Evolutionary conservation across 2,113 vertebrate genomes (phyloP), one percentile per base, ranked within the genome.

Genomic region (Nyctereutes procyonoides): DNA sequence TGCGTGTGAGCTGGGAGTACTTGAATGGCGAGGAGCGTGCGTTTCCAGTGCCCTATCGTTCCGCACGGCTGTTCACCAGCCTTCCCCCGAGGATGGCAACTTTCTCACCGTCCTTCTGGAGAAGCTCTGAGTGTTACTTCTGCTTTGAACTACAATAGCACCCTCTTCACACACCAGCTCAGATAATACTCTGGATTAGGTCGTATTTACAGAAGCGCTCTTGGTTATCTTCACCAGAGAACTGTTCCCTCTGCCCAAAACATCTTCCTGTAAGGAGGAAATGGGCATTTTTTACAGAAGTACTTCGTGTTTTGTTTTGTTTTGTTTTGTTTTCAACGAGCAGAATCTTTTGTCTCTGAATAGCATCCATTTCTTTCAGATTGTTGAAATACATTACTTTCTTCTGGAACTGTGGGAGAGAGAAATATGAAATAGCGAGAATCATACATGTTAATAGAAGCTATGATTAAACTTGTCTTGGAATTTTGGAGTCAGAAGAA

Each of bases 401-500:
- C 53, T 88, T 82, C 83, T 6, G 15, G 85, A 65, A 91, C 88
- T 51, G 82, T 76, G 89, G 67, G 69, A 62, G 74, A 63, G 80
- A 82, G 88, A n/a, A n/a, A 80, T 55, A 65, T 51, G 93, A 80
- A 90, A 82, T 69, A 16, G 79, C 35, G 58, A 51, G 90, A 92
- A 16, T 43, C 58, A 0, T 51, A 12, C 67, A 3, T 48, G 62
- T 80, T 83, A 92, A 69, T 69, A 86, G 79, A 32, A 77, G 62
- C 80, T 65, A n/a, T 71, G 63, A 89, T 58, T 74, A 83, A 88
- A 43, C 90, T 89, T 94, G 62, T 80, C 28, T 53, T 93, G 86
- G 53, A 79, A 87, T 93, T 95, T 86, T 76, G 55, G 38, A 93
- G 79, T 93, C 87, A 84, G 97, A 20, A 69, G 94, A 94, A 77